These are phyloP conservation scores for Potamarius usumacintae DNA, from an alignment of 2,113 vertebrate genomes.

Conservation along the genomic window DNA sequence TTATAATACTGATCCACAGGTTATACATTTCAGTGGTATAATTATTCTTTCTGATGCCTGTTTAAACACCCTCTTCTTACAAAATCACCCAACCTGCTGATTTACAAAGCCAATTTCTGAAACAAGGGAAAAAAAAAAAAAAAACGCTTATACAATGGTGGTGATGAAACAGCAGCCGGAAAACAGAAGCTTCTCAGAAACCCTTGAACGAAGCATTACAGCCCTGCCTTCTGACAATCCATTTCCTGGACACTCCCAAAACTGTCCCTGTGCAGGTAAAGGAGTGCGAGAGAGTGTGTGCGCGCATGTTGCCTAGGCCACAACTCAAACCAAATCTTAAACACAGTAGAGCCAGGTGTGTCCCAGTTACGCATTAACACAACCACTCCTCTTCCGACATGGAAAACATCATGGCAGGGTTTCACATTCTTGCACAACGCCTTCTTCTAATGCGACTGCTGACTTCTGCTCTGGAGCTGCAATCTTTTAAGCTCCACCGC, in stretches of 20 bases:
- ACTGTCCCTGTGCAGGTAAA: conserved; percentile 29
- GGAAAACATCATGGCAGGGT: conserved; percentile 39
- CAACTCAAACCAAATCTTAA: conserved; percentile 33
- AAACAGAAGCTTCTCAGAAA: conserved; percentile 28
- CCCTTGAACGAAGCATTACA: background rate
- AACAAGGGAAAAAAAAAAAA: background rate
- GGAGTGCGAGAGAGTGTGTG: background rate
- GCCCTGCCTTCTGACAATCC: conserved; percentile 24
- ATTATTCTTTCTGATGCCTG: background rate
- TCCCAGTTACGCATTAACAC: conserved; percentile 44
- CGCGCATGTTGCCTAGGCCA: conserved; percentile 29
- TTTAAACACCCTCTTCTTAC: background rate
- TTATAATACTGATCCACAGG: no score
- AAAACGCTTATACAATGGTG: background rate
- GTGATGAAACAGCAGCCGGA: conserved; percentile 27
- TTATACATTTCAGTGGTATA: no score
- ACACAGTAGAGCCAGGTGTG: conserved; percentile 42
- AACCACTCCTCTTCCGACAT: conserved; percentile 43
- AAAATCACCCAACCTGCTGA: background rate
- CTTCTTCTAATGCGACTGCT: background rate
- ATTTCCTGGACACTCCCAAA: conserved; percentile 44
- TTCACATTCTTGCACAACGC: conserved; percentile 41
- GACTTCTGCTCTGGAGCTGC: conserved; percentile 10
- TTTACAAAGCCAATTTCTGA: background rate
- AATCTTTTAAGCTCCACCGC: background rate